Base-by-base conservation (phyloP, 2,113 vertebrate genomes). In the Melanerpes formicivorus region DNA sequence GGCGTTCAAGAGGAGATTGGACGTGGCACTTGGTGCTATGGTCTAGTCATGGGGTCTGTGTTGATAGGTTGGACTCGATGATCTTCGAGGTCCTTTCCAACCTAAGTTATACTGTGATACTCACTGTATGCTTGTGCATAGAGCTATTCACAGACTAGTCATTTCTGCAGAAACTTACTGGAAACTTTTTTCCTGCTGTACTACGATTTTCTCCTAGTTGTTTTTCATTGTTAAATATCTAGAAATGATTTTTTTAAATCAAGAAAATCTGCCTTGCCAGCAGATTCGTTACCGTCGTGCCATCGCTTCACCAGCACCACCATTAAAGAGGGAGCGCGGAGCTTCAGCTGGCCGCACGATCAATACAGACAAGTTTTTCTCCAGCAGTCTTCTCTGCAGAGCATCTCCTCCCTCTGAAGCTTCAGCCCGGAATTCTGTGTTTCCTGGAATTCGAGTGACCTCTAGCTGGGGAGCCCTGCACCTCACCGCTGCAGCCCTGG, bases 391-490 rank as follows among this genome's bases (percentile, higher is more conserved):
- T 44, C 44, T 66, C 22, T 14, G 14, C 5, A 50, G 54, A 55
- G 11, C 26, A 3, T 5, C 19, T 44, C n/a, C 42, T 87, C 30
- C 29, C 26, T 40, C 48, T 44, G 34, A n/a, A 27, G 9, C 56
- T 66, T 44, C 10, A 23, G 46, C 52, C 72, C 27, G 70, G 74
- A 65, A 58, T 59, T 44, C 56, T 66, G 66, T 56, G 88, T 42
- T 90, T 73, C 65, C 44, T 96, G 96, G 71, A 94, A 65, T 90
- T 77, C 59, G 80, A 84, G 73, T 84, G 92, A 88, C 72, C 94
- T 5, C 89, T 94, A 80, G 60, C 80, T 83, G 79, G 66, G 60
- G 74, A 80, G 54, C n/a, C 30, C 54, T 26, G 32, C n/a, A 30
- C 27, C 81, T 88, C 85, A 18, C 15, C 14, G 2, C 62, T 25